These are phyloP conservation scores for Eilema caniola DNA, from an alignment of 2,888 invertebrate species.

Conservation along the genomic window DNA sequence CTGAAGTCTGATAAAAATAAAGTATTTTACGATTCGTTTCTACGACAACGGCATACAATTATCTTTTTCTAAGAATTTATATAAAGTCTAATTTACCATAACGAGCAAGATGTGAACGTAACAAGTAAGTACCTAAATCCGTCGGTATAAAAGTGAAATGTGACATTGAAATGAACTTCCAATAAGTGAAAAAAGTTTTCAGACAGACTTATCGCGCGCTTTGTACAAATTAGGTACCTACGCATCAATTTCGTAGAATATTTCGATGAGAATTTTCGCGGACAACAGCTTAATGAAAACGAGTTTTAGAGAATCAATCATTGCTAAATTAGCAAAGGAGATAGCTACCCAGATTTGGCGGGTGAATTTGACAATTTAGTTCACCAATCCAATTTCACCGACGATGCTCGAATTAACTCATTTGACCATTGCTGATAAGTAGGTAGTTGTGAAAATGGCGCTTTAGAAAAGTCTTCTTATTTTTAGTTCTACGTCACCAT, in stretches of 20 bases:
- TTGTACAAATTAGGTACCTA: neutral
- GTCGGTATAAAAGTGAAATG: neutral
- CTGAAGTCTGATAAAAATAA: too few species aligned
- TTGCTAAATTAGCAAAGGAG: neutral
- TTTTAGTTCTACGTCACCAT: neutral
- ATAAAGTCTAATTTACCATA: too few species aligned
- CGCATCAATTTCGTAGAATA: neutral
- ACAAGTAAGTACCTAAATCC: neutral
- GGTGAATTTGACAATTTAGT: neutral
- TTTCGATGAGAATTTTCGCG: neutral
- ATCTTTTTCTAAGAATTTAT: too few species aligned
- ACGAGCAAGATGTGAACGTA: too few species aligned
- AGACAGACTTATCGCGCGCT: constrained; percentile 1
- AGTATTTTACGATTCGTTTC: too few species aligned
- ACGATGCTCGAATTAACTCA: too few species aligned
- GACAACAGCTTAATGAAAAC: neutral
- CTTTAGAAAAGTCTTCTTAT: neutral
- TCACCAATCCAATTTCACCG: neutral
- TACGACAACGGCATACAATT: too few species aligned
- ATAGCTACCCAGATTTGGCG: neutral
- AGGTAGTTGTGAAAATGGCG: neutral
- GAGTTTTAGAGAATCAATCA: neutral
- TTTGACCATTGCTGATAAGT: neutral
- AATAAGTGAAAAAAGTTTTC: constrained; percentile 1
- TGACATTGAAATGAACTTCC: neutral